Evolutionary conservation across 2,797 vertebrate species (phyloP).

Genomic region (Poliocrania exsul): DNA sequence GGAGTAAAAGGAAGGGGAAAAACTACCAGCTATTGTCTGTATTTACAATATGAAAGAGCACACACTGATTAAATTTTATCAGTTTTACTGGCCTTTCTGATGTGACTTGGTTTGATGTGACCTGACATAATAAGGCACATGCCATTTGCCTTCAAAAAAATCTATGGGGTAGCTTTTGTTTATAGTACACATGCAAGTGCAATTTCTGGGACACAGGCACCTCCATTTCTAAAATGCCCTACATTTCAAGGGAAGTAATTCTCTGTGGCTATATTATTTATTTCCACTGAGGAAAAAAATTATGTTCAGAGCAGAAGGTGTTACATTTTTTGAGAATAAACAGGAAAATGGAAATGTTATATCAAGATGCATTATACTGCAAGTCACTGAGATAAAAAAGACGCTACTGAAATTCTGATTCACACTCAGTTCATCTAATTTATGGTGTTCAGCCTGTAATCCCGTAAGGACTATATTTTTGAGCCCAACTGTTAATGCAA

Average conservation of each 20-base stretch:
- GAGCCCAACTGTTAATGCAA: conserved; percentile 9
- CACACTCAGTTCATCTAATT: background rate
- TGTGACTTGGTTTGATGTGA: background rate
- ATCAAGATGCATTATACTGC: background rate
- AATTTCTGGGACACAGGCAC: background rate
- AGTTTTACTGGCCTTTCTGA: background rate
- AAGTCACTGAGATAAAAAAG: background rate
- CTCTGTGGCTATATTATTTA: background rate
- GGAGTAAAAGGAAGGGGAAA: background rate
- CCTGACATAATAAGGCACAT: background rate
- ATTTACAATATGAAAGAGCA: background rate
- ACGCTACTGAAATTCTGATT: background rate
- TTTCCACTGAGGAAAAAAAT: background rate
- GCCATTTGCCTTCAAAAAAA: background rate
- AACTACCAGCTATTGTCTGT: background rate
- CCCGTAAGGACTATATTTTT: background rate
- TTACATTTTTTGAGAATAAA: background rate
- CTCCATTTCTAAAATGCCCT: background rate
- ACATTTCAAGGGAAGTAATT: background rate
- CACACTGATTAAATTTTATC: background rate
- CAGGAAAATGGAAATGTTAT: background rate
- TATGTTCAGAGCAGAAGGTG: background rate
- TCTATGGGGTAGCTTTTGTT: background rate
- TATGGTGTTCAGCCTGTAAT: background rate
- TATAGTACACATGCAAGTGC: background rate